Percentiles rank a stretch among this genome's conserved stretches.
Conservation (phyloP, 2,888 invertebrate species). For the Lasioglossum malachurum region DNA sequence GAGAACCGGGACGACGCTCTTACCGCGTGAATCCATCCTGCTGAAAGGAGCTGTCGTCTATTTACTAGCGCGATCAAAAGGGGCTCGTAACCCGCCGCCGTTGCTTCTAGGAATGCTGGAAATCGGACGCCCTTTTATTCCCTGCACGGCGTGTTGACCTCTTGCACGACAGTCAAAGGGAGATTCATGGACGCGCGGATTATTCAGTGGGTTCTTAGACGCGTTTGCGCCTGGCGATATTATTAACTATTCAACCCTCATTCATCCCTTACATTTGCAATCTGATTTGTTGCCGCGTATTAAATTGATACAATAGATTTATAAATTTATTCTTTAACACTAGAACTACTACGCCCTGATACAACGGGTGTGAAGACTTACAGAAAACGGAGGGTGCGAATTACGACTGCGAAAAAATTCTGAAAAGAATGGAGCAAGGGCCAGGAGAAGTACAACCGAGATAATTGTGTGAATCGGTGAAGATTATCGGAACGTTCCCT, state of each 20-base stretch:
- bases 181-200: neutral
- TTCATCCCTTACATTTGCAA: too few relatives aligned
- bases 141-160: neutral
- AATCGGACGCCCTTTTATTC: neutral
- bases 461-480: neutral
- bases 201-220: neutral
- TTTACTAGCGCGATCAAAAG: neutral
- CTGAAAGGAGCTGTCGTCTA: constrained; percentile 17
- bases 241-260: neutral
- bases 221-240: neutral
- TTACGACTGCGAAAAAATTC: neutral
- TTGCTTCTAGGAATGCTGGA: neutral
- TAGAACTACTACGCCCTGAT: too few relatives aligned
- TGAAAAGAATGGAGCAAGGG: neutral
- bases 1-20: neutral
- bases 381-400: neutral
- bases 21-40: neutral
- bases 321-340: too few relatives aligned
- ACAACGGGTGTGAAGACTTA: neutral
- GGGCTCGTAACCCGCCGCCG: neutral
- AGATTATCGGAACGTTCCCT: neutral
- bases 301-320: too few relatives aligned
- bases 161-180: neutral
- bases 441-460: neutral
- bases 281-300: too few relatives aligned